Percentiles rank a stretch among this genome's conserved stretches.
Conservation (phyloP, 2,888 invertebrate genomes). For the Drosophila kambysellisi region DNA sequence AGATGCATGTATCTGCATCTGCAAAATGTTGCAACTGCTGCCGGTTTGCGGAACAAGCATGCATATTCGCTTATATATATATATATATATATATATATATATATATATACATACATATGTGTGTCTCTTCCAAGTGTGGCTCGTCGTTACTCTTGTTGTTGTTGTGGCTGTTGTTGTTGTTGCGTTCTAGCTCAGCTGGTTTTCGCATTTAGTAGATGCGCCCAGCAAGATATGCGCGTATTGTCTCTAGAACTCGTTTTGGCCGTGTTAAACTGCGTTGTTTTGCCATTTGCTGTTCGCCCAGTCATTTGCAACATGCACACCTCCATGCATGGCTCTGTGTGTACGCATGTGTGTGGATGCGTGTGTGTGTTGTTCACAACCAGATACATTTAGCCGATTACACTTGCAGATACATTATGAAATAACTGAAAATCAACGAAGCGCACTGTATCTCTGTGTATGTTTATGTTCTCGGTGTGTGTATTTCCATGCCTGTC, state of each 20-base stretch:
- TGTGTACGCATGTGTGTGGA: conserved; percentile 35
- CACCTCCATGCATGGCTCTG: conserved; percentile 55
- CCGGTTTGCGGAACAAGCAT: conserved; percentile 24
- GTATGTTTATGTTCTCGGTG: conserved; percentile 4
- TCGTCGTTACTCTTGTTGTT: conserved; percentile 15
- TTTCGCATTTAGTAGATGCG: conserved; percentile 68
- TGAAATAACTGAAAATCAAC: conserved; percentile 69
- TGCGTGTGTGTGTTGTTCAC: conserved; percentile 22
- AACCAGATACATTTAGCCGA: conserved; percentile 61
- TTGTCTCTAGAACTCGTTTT: conserved; percentile 74
- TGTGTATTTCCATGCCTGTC: conserved; percentile 52
- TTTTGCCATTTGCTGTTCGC: conserved; percentile 58
- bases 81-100: background rate
- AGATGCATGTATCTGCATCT: conserved; percentile 37
- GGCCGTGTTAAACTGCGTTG: conserved; percentile 12
- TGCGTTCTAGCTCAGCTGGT: conserved; percentile 77
- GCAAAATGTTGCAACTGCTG: conserved; percentile 49
- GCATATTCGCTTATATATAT: background rate
- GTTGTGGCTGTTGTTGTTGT: conserved; percentile 30
- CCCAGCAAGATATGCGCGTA: conserved; percentile 52
- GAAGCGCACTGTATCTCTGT: conserved; percentile 62
- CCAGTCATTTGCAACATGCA: conserved; percentile 78
- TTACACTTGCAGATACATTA: conserved; percentile 76
- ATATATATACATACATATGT: background rate
- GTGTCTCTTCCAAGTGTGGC: conserved; percentile 31